phyloP scores from a whole-genome alignment of 2,888 invertebrate genomes.

The Myopa testacea region DNA sequence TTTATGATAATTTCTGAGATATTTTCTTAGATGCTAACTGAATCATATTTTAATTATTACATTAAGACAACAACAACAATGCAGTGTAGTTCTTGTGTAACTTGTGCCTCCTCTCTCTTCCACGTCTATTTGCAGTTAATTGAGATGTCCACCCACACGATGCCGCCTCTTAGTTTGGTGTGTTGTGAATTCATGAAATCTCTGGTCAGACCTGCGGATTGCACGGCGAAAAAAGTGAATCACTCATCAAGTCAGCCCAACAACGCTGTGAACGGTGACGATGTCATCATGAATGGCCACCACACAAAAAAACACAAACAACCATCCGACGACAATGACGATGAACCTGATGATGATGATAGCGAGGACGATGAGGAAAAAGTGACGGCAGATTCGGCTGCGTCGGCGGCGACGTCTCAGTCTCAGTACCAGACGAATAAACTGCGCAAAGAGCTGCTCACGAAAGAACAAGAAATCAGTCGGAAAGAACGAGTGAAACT shows the following conservation, averaged over 20 bases:
- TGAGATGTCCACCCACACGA: constrained; percentile 65
- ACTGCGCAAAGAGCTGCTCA: constrained; percentile 54
- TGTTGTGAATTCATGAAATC: constrained; percentile 56
- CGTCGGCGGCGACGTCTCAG: not conserved
- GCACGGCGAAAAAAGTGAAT: not conserved
- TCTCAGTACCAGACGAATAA: not conserved
- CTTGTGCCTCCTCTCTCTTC: constrained; percentile 14
- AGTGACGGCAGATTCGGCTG: constrained; percentile 44
- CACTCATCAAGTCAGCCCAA: not conserved
- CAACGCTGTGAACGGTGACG: constrained; percentile 50
- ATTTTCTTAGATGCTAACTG: no score
- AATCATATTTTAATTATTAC: no score
- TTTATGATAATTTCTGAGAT: no score
- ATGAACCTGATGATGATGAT: constrained; percentile 45
- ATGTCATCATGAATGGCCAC: constrained; percentile 46
- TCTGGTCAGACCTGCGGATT: constrained; percentile 55
- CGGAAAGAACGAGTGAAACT: constrained; percentile 30
- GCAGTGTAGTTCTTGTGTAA: no score
- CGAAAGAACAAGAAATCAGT: constrained; percentile 44
- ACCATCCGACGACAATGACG: constrained; percentile 47
- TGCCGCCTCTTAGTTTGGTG: constrained; percentile 65
- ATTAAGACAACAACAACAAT: no score
- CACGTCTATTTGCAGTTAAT: constrained; percentile 56
- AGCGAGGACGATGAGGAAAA: not conserved
- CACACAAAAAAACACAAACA: constrained; percentile 47